Conservation (phyloP, 2,113 vertebrate genomes). For the Anthoscopus minutus region DNA sequence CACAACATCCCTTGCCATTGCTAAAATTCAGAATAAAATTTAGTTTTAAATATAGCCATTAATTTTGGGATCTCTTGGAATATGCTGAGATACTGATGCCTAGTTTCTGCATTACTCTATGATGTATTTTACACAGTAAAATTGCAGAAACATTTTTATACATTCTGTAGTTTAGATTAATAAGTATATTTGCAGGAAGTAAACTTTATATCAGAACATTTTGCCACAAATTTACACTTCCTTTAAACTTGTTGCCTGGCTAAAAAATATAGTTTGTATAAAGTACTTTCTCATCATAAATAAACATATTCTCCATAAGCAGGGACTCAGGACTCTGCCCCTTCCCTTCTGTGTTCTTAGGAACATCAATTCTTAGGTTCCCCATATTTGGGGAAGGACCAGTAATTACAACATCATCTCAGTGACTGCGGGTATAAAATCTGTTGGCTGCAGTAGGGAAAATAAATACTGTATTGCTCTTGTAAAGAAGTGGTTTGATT, state of each 20-base stretch:
- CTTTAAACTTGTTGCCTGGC: neutral
- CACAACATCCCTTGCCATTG: neutral
- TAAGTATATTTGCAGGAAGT: neutral
- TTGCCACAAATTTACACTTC: neutral
- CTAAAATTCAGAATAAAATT: neutral
- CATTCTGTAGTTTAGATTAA: neutral
- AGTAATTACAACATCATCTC: neutral
- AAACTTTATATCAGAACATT: neutral
- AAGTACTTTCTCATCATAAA: neutral
- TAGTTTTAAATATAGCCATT: constrained; percentile 7
- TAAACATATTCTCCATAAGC: neutral
- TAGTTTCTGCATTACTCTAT: neutral
- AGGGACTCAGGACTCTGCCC: neutral
- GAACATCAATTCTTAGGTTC: neutral
- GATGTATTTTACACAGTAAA: neutral
- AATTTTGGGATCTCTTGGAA: neutral
- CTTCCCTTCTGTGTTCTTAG: neutral
- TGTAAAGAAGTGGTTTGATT: neutral
- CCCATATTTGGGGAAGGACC: neutral
- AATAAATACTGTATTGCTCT: neutral
- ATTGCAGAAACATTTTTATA: neutral
- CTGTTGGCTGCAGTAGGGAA: neutral
- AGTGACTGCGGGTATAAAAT: neutral
- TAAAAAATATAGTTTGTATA: neutral
- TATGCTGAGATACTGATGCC: neutral